A percentile compares a stretch with the other conserved stretches of the same genome.
phyloP scores from a whole-genome alignment of 2,888 invertebrate species.

The Automeris io region DNA sequence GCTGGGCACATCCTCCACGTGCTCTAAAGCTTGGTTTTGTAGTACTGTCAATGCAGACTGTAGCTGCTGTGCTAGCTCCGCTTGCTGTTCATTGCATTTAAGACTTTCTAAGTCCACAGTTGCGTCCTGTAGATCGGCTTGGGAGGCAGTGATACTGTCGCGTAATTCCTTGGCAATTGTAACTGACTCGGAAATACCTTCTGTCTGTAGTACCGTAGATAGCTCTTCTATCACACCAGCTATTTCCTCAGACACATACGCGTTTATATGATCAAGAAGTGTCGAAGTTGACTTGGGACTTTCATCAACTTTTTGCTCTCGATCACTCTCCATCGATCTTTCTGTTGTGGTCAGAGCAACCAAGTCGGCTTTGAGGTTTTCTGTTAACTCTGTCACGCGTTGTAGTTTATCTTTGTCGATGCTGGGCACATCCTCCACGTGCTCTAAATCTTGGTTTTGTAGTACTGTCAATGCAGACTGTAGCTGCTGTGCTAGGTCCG shows the following conservation, averaged over 20 bases:
- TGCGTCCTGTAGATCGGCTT: neutral
- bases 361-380: neutral
- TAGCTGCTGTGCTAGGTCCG: too few species aligned
- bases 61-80: too few species aligned
- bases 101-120: slow-evolving; percentile 7
- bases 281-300: neutral
- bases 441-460: too few species aligned
- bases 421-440: too few species aligned
- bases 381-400: neutral
- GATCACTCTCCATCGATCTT: neutral
- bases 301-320: neutral
- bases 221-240: neutral
- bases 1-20: slow-evolving; percentile 15
- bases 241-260: neutral
- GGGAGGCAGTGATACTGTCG: neutral
- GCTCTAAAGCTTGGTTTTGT: slow-evolving; percentile 19
- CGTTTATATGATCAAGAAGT: neutral
- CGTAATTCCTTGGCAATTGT: neutral
- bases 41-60: slow-evolving; percentile 22
- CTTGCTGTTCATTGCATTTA: too few species aligned
- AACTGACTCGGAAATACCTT: neutral
- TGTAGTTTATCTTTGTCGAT: too few species aligned
- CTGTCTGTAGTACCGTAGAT: neutral
- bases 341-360: neutral
- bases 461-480: too few species aligned